Base-by-base conservation (phyloP, 2,113 vertebrate genomes). In the Tachycineta bicolor region DNA sequence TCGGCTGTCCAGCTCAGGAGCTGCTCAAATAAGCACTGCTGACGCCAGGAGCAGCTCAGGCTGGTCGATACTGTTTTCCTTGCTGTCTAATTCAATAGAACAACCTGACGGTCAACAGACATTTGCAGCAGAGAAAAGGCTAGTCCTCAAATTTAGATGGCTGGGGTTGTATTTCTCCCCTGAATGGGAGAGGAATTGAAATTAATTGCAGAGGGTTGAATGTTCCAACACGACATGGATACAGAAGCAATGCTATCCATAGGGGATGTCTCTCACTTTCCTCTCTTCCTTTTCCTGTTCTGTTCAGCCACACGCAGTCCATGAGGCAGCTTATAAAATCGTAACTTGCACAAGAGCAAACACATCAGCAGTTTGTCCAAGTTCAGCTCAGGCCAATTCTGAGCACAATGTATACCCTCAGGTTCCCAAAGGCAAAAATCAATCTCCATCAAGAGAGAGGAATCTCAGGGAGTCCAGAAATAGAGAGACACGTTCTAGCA, bases 301-400 rank as follows among this genome's bases (percentile, higher is more conserved):
- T 14, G 5, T 84, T 94, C 53, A 56, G 85, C 44, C 83, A 78
- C 83, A 84, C 41, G 70, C 31, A 16, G 37, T 64, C 79, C 34
- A 4, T 10, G 65, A 87, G 58, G 93, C 14, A 19, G 65, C 50
- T 97, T 92, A 89, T 33, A 96, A 94, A 95, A 96, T 49, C 52
- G 37, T 91, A 93, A 47, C 94, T 97, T 49, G 86, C 85, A 83
- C 76, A 70, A 90, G 63, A 89, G 68, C 4, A 33, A 96, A 79
- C 55, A 63, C 94, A 95, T 97, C 98, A 98, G 98, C 97, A 96
- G 67, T 96, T 98, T 96, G 93, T 95, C 91, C 87, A 60, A 91
- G 97, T 96, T 97, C 96, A 96, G 91, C 60, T 97, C 81, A 95
- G 97, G 96, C 92, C 95, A 97, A 84, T 96, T 96, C 94, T 15